Percentiles rank a stretch among this genome's conserved stretches.
Conservation (phyloP, 2,797 vertebrate species). For the Falco biarmicus region DNA sequence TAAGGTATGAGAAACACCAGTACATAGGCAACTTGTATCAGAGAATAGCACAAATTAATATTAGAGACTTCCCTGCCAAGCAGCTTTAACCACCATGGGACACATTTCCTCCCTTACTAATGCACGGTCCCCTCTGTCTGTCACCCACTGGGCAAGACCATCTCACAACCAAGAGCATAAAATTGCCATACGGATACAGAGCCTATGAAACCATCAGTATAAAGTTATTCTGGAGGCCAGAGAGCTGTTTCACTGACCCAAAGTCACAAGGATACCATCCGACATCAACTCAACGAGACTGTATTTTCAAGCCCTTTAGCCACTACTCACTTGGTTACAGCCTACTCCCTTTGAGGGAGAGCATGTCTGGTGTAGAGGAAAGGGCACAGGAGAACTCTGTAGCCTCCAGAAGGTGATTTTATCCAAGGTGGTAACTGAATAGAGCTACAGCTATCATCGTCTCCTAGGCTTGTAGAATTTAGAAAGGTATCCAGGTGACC, state of each 20-base stretch:
- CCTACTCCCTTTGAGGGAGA: not conserved
- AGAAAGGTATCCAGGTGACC: slow-evolving; percentile 55
- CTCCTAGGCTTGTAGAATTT: not conserved
- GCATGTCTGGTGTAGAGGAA: not conserved
- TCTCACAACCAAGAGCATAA: not conserved
- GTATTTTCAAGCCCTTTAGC: not conserved
- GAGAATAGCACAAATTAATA: not conserved
- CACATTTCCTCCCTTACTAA: not conserved
- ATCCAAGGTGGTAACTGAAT: not conserved
- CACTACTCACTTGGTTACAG: not conserved
- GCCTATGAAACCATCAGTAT: not conserved
- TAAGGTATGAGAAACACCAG: not conserved
- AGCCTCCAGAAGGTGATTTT: not conserved
- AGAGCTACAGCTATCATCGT: not conserved
- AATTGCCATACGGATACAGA: not conserved
- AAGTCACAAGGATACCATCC: not conserved
- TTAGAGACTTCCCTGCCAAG: not conserved
- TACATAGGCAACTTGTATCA: not conserved
- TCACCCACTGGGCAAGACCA: not conserved
- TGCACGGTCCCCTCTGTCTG: not conserved
- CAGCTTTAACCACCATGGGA: not conserved
- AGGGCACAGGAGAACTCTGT: not conserved
- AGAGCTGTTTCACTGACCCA: not conserved
- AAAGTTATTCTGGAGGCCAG: not conserved
- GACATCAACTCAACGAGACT: not conserved